A percentile compares a stretch with the other conserved stretches of the same genome.
Evolutionary conservation across 2,797 vertebrate genomes (phyloP).

Genomic region (Valencia hispanica): DNA sequence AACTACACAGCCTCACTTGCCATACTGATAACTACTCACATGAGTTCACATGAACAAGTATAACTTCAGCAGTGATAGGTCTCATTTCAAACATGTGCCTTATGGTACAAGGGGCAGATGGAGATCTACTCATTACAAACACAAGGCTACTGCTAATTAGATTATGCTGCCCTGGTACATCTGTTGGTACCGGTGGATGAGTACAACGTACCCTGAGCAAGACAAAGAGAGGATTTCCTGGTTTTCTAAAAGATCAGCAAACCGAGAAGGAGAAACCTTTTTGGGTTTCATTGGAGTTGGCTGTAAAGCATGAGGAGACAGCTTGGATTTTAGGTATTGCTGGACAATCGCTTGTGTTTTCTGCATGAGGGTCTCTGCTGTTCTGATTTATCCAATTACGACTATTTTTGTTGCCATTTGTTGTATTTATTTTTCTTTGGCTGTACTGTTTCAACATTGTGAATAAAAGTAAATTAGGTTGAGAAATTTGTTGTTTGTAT

Average conservation of each 20-base stretch:
- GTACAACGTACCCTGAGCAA: constrained; percentile 16
- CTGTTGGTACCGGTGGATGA: constrained; percentile 29
- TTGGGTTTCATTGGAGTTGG: constrained; percentile 25
- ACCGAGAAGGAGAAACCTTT: constrained; percentile 10
- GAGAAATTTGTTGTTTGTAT: not conserved
- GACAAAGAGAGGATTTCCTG: constrained; percentile 12
- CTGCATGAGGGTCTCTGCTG: constrained; percentile 72
- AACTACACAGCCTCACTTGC: constrained; percentile 30
- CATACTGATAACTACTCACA: constrained; percentile 1
- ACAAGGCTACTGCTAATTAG: constrained; percentile 35
- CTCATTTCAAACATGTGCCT: constrained; percentile 71
- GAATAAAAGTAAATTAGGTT: constrained; percentile 64
- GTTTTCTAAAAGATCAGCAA: constrained; percentile 18
- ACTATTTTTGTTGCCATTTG: constrained; percentile 43
- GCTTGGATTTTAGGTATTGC: constrained; percentile 71
- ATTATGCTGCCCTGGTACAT: constrained; percentile 26
- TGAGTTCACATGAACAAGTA: constrained; percentile 18
- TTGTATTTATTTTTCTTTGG: constrained; percentile 69
- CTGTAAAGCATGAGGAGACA: constrained; percentile 58
- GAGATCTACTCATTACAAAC: constrained; percentile 31
- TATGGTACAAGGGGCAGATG: constrained; percentile 58
- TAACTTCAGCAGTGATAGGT: constrained; percentile 41
- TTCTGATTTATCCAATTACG: constrained; percentile 34
- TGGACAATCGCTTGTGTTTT: constrained; percentile 80
- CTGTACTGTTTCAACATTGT: constrained; percentile 74